Conservation (phyloP, 1,140 invertebrate genomes). For the Trinorchestia longiramus region DNA sequence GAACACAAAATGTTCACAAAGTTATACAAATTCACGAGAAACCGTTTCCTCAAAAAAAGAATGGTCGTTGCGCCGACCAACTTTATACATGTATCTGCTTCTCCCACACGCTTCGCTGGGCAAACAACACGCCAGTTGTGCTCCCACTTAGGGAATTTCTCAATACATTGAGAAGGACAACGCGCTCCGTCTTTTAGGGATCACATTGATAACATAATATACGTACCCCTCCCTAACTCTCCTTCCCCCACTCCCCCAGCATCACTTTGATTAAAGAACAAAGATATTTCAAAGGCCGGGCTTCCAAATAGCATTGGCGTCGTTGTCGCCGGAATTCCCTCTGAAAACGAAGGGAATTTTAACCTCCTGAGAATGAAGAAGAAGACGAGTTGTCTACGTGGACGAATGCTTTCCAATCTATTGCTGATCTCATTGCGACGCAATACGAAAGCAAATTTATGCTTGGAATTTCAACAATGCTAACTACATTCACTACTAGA, state of each 20-base stretch:
- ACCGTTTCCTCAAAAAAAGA: too few relatives aligned
- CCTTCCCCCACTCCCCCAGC: background rate
- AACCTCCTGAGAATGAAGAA: background rate
- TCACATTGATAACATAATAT: too few relatives aligned
- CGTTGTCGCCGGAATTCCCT: background rate
- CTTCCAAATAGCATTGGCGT: background rate
- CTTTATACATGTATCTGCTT: too few relatives aligned
- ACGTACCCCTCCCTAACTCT: too few relatives aligned
- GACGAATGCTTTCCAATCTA: background rate
- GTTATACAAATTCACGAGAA: too few relatives aligned
- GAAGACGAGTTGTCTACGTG: background rate
- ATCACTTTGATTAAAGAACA: constrained; percentile 9
- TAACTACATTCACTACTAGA: background rate
- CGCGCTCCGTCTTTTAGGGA: too few relatives aligned
- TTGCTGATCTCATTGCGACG: background rate
- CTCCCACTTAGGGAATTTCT: too few relatives aligned
- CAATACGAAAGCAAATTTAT: background rate
- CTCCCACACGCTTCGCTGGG: too few relatives aligned
- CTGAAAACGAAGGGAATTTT: background rate
- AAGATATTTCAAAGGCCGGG: background rate
- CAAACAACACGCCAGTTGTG: too few relatives aligned
- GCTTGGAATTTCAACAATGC: background rate
- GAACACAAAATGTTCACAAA: too few relatives aligned
- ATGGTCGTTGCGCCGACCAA: too few relatives aligned
- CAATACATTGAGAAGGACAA: too few relatives aligned